Base-by-base conservation (phyloP, 2,797 vertebrate species). In the Adrianichthys oophorus region DNA sequence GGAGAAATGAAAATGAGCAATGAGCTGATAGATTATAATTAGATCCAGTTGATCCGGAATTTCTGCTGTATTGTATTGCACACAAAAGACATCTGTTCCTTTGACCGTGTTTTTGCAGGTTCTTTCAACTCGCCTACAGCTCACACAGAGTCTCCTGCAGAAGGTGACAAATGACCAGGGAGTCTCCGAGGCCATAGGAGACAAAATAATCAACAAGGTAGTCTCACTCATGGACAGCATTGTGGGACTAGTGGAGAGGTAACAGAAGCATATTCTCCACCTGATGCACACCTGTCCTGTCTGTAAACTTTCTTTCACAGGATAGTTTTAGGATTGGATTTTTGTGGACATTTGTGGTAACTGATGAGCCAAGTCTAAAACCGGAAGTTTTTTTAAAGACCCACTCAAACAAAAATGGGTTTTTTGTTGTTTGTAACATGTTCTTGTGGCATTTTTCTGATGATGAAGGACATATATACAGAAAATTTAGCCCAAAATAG, bases 201-300 rank as follows among this genome's bases (percentile, higher is more conserved):
- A 89, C 59, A 89, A 83, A 71, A 65, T 92, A 63, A 65, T 82
- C 45, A 79, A 64, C 69, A 89, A 74, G 65, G 80, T 85, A 0
- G 60, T 84, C 44, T 37, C 68, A 4, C 14, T 90, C 13, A 79
- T 93, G 79, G 86, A 90, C 43, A 73, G 42, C 5, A 91, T 93
- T 73, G 78, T 59, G 32, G 52, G 55, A 0, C 64, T 89, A 0
- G 79, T 91, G 52, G 71, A 69, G 62, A 86, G 87, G 87, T 90
- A 78, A 68, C 7, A 26, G 8, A 49, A 41, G 40, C 21, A 48
- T 1, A 6, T 10, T 10, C 8, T 32, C 10, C 32, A 32, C 32
- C 8, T 32, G 32, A 32, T 2, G 32, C 10, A 12, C 32, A 32
- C 32, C 32, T 32, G 32, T 32, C 2, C 8, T 32, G 8, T 12